These are phyloP conservation scores for Squalus acanthias DNA, from an alignment of 2,797 vertebrate species.

Conservation along the genomic window DNA sequence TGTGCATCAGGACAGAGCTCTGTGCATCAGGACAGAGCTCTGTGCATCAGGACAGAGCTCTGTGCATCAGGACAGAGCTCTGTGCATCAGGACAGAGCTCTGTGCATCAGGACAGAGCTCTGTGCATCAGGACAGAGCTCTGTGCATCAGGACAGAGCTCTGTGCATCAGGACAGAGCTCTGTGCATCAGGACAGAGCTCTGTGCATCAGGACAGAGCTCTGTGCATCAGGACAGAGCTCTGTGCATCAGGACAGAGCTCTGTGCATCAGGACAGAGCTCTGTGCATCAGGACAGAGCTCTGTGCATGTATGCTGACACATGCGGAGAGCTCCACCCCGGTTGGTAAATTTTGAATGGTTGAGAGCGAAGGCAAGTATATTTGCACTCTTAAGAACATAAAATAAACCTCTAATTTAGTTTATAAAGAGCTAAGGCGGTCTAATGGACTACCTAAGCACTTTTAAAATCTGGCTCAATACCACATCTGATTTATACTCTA, in stretches of 20 bases:
- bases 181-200: too few species aligned
- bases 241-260: too few species aligned
- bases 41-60: neutral
- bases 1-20: too few species aligned
- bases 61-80: too few species aligned
- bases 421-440: neutral
- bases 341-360: neutral
- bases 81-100: neutral
- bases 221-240: neutral
- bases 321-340: neutral
- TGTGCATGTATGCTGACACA: neutral
- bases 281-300: too few species aligned
- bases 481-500: neutral
- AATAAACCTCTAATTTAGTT: neutral
- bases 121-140: too few species aligned
- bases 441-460: neutral
- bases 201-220: neutral
- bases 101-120: neutral
- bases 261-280: neutral
- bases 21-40: neutral
- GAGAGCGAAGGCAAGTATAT: neutral
- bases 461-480: neutral
- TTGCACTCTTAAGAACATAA: neutral
- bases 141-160: neutral
- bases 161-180: neutral